These are phyloP conservation scores for Nomada ruficornis DNA, from an alignment of 2,888 invertebrate species.

Conservation along the genomic window DNA sequence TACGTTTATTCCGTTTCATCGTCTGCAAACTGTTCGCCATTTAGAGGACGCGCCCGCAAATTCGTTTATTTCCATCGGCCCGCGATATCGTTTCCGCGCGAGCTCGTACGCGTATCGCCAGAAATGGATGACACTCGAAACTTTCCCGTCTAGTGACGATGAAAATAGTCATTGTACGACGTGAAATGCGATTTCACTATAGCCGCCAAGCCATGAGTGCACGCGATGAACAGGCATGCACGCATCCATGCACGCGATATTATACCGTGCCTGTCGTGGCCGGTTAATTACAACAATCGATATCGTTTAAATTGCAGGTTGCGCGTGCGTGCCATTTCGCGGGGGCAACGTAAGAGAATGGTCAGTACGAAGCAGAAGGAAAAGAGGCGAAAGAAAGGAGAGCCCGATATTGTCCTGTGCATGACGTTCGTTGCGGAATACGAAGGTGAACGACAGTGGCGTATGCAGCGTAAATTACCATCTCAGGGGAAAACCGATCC, in stretches of 20 bases:
- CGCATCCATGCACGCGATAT: constrained; percentile 57
- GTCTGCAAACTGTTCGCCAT: background rate
- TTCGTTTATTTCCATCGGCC: background rate
- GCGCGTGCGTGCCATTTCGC: constrained; percentile 55
- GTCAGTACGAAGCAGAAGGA: constrained; percentile 33
- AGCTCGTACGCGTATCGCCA: background rate
- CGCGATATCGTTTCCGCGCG: background rate
- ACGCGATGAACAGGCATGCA: constrained; percentile 49
- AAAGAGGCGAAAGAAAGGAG: constrained; percentile 8
- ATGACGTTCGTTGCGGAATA: constrained; percentile 15
- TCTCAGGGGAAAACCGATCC: too few species aligned
- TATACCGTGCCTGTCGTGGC: constrained; percentile 53
- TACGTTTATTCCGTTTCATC: background rate
- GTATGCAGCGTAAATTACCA: background rate
- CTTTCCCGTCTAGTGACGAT: constrained; percentile 20
- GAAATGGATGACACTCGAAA: constrained; percentile 24
- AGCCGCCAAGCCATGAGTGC: constrained; percentile 26
- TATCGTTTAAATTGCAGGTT: constrained; percentile 63
- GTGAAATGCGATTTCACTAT: constrained; percentile 44
- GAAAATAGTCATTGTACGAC: constrained; percentile 16
- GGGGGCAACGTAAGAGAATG: constrained; percentile 39
- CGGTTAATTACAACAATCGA: constrained; percentile 75
- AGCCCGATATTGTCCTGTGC: constrained; percentile 20
- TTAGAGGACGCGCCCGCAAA: too few species aligned
- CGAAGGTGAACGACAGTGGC: background rate